Conservation (phyloP, 2,797 vertebrate genomes). For the Spinibarbus caldwelli region DNA sequence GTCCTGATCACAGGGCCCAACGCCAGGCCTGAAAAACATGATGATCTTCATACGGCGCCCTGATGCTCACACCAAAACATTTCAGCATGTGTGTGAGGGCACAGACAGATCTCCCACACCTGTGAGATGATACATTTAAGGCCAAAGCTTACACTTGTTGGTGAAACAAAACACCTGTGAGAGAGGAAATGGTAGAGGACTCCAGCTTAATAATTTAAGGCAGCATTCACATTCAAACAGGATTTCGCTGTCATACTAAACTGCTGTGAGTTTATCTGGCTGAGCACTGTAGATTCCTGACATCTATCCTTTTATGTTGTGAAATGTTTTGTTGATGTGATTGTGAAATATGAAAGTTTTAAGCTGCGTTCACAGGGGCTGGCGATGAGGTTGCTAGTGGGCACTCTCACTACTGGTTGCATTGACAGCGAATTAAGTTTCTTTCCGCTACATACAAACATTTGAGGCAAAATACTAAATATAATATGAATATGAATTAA, state of each 20-base stretch:
- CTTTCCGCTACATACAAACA: too few species aligned
- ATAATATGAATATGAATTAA: too few species aligned
- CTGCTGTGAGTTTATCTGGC: neutral
- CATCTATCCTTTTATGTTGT: neutral
- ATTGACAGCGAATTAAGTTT: too few species aligned
- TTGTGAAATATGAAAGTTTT: neutral
- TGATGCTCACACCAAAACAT: neutral
- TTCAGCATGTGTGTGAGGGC: neutral
- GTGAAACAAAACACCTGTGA: conserved; percentile 28
- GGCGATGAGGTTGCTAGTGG: too few species aligned
- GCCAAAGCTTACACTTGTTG: conserved; percentile 17
- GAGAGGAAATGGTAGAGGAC: neutral
- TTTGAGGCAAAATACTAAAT: too few species aligned
- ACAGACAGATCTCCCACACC: neutral
- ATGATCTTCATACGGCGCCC: neutral
- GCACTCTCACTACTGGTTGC: too few species aligned
- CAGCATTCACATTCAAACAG: neutral
- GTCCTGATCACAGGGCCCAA: neutral
- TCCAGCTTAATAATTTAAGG: neutral
- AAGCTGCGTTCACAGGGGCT: too few species aligned
- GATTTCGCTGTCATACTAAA: neutral
- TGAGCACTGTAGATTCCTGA: neutral
- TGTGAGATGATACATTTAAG: neutral
- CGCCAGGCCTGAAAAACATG: neutral
- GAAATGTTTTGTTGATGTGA: neutral